Evolutionary conservation across 2,888 invertebrate genomes (phyloP), one percentile per base, ranked within the genome.

Genomic region (Pristionchus exspectatus): DNA sequence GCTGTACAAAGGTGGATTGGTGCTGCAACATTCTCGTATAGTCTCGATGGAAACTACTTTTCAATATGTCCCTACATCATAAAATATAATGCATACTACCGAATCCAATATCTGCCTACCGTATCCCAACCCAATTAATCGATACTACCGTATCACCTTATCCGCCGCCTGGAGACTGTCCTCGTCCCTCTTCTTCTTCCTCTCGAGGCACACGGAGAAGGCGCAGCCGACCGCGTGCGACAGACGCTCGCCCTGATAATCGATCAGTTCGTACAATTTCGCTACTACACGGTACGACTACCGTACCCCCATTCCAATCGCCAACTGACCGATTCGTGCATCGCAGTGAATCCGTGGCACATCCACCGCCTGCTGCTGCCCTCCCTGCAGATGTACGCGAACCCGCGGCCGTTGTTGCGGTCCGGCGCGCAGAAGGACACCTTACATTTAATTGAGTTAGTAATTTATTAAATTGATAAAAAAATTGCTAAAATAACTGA

Each of bases 201-300:
- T 97, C 95, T 99, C 99, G 93, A 99, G 96, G 95, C 99, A 99
- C 3, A 98, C 98, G 89, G 98, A 98, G 96, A 99, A 99, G 86
- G 99, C 99, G 96, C 99, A 99, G 72, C 99, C 99, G 54, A 99
- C 99, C 2, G 99, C 99, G 96, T 99, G 99, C 94, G 98, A 98
- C 92, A 99, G 96, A 83, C 99, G 96, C 96, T 99, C 99, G 90
- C 99, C 99, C 97, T 97, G 95, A 66, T 94, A 89, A 90, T 83
- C 56, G 2, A 2, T 56, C 18, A n/a, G n/a, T n/a, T n/a, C n/a
- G n/a, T n/a, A n/a, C n/a, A n/a, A n/a, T n/a, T n/a, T n/a, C n/a
- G n/a, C n/a, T n/a, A n/a, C n/a, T n/a, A n/a, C 38, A 38, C 38
- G 38, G 5, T 38, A 38, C 38, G 38, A 38, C 38, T 38, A 38